These are phyloP conservation scores for Dryomyza anilis DNA, from an alignment of 2,888 invertebrate species.

Conservation along the genomic window DNA sequence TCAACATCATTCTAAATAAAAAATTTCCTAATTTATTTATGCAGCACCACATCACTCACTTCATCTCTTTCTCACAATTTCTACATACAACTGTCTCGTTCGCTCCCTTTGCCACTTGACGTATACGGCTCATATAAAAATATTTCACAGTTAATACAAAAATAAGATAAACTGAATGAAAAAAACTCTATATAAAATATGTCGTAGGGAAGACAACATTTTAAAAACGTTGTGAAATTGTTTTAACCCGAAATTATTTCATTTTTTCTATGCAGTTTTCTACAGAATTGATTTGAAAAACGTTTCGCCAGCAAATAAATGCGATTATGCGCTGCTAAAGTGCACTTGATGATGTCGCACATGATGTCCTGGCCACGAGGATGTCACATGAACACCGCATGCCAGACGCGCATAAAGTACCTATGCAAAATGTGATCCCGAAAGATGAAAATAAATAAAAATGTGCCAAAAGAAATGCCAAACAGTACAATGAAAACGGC, in stretches of 20 bases:
- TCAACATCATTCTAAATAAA: slow-evolving; percentile 19
- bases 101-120: too few species aligned
- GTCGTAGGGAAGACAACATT: too few species aligned
- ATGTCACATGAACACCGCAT: not conserved
- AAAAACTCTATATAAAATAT: too few species aligned
- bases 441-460: not conserved
- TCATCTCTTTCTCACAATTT: not conserved
- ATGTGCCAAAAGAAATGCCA: not conserved
- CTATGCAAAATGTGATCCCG: not conserved
- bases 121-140: too few species aligned
- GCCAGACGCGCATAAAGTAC: not conserved
- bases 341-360: slow-evolving; percentile 38
- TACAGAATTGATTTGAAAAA: slow-evolving; percentile 56
- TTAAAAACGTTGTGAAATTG: not conserved
- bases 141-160: too few species aligned
- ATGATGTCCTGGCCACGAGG: slow-evolving; percentile 11
- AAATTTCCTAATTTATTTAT: slow-evolving; percentile 16
- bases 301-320: slow-evolving; percentile 57
- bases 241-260: slow-evolving; percentile 15
- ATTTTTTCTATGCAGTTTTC: slow-evolving; percentile 9
- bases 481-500: not conserved
- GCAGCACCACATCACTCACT: not conserved
- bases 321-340: slow-evolving; percentile 53
- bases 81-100: not conserved
- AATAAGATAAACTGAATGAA: too few species aligned